Evolutionary conservation across 2,113 vertebrate genomes (phyloP), one percentile per base, ranked within the genome.

Genomic region (Isichthys henryi): DNA sequence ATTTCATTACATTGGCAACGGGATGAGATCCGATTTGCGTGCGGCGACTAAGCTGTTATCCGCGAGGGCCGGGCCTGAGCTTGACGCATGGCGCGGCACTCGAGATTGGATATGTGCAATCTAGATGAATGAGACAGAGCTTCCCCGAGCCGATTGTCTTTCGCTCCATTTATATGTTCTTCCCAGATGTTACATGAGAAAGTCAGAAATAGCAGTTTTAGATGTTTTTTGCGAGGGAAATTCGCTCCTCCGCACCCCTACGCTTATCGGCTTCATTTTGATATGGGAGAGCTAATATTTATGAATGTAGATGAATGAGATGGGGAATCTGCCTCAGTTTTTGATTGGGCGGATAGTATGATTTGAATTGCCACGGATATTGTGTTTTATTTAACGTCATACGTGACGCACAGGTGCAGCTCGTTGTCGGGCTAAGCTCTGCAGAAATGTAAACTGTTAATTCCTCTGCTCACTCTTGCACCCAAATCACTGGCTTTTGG

Each of bases 391-490:
- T 82, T 43, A 91, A 92, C 87, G 92, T 19, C n/a, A 92, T 77
- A 92, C 90, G 77, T 91, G 89, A 92, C 83, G 90, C 90, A 92
- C 92, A 90, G 90, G 91, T 92, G 86, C 83, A 88, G 89, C 93
- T 93, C 89, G 93, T 93, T 94, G 92, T 93, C 87, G 85, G 90
- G 66, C n/a, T 70, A 13, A 70, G 27, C 66, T 1, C 66, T 58
- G 56, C 21, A 91, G 89, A 88, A 43, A 89, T 91, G 89, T 86
- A 53, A 74, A n/a, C 48, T 39, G 19, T 92, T 92, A 94, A 95
- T 93, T 91, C 92, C 84, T 92, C 88, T 66, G 88, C 92, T 91
- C 90, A 90, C 90, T 92, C 90, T 89, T 88, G 85, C 92, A 91
- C 91, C 91, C 91, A 93, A 93, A 93, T 93, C 92, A 91, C 90